Percentiles rank a stretch among this genome's conserved stretches.
These are phyloP conservation scores for Hololepta plana DNA, from an alignment of 2,888 invertebrate genomes.

Conservation along the genomic window DNA sequence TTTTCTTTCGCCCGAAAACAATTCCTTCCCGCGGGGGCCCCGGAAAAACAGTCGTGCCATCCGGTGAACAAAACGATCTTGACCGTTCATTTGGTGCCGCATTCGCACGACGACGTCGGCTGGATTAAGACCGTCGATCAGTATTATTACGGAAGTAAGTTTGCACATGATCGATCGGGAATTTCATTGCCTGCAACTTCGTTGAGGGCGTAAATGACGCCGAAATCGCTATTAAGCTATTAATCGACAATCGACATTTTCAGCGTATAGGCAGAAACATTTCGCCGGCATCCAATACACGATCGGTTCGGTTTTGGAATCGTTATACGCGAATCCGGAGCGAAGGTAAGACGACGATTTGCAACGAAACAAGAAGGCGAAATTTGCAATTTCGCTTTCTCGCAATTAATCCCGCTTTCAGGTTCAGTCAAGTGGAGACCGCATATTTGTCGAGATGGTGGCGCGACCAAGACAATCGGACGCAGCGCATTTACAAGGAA, in stretches of 20 bases:
- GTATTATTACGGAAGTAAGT: constrained; percentile 27
- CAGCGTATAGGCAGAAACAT: constrained; percentile 33
- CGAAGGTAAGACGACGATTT: constrained; percentile 32
- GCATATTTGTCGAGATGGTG: constrained; percentile 72
- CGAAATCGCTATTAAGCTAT: too few relatives aligned
- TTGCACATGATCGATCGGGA: too few relatives aligned
- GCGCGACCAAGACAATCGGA: constrained; percentile 40
- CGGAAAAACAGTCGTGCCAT: too few relatives aligned
- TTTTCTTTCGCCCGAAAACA: too few relatives aligned
- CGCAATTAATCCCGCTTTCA: constrained; percentile 14
- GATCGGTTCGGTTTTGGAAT: constrained; percentile 62
- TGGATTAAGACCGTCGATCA: constrained; percentile 76
- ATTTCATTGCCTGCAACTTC: too few relatives aligned
- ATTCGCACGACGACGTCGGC: constrained; percentile 73
- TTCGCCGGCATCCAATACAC: constrained; percentile 81
- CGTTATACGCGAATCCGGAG: constrained; percentile 47
- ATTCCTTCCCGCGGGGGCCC: too few relatives aligned
- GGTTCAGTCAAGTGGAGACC: constrained; percentile 68
- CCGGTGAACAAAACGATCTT: too few relatives aligned
- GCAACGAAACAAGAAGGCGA: background rate
- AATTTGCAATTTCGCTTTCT: constrained; percentile 1
- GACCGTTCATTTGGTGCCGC: constrained; percentile 65
- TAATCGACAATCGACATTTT: too few relatives aligned
- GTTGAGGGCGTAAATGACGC: too few relatives aligned
- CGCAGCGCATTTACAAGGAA: constrained; percentile 32